Base-by-base conservation (phyloP, 1,140 invertebrate species). In the Danaus melanippus region DNA sequence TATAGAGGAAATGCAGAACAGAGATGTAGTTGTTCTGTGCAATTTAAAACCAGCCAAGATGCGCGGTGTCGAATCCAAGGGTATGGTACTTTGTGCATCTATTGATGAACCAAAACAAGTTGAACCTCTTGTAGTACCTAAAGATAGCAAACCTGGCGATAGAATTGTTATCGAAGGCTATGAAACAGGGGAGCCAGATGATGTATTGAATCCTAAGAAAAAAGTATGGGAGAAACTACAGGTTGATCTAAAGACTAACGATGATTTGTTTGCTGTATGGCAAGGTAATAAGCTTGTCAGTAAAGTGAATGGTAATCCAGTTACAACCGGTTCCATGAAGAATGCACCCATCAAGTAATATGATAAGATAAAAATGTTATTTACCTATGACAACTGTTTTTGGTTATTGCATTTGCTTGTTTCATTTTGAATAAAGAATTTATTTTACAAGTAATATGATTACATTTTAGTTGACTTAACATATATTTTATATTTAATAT, bases 151-250 rank as follows among this genome's bases (percentile, higher is more conserved):
- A 42, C 90, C 94, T 11, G 97, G 97, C 43, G 96, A 98, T 64
- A 90, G 90, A 74, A 91, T 98, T 12, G 78, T 91, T 56, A 89
- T 96, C 46, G 95, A 97, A 78, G 94, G 76, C 9, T 95, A 94
- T 79, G 94, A 95, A 87, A 81, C 79, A 69, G 95, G 94, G 42
- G 86, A 88, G 45, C 93, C 96, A 10, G 96, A 98, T 87, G 92
- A 93, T 9, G 90, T 94, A 46, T 87, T 99, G 5, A 99, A 99
- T 87, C 97, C 97, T 8, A 99, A 99, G 79, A 99, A 99, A 84
- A 99, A 99, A 90, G 67, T 98, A 10, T 98, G 97, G 97, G 97
- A 99, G 76, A 96, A 96, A 77, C 73, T 96, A 40, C 93, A 94
- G 73, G 91, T 89, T 52, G 94, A 97, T 87, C 88, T 97, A 32